Conservation (phyloP, 2,113 vertebrate genomes). For the Mellivora capensis region DNA sequence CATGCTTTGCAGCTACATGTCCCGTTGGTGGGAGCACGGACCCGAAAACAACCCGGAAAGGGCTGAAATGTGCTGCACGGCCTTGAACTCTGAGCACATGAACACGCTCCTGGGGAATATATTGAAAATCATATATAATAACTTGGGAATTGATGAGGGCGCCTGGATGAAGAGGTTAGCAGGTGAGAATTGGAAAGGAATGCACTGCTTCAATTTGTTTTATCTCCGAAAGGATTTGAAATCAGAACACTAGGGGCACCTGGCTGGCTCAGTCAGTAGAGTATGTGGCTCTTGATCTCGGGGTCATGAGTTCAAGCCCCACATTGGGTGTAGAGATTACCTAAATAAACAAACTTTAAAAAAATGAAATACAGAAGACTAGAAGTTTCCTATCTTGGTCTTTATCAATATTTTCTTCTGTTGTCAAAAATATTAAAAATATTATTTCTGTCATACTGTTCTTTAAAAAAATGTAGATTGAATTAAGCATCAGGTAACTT, state of each 20-base stretch:
- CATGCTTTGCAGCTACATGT: conserved; percentile 97
- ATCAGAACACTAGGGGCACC: neutral
- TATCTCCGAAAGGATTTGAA: neutral
- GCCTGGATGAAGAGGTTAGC: conserved; percentile 98
- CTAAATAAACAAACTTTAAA: neutral
- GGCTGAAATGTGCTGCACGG: conserved; percentile 90
- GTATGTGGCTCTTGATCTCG: neutral
- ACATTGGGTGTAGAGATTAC: neutral
- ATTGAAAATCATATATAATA: conserved; percentile 97
- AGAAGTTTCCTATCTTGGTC: neutral
- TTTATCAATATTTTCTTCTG: neutral
- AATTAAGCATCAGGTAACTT: neutral
- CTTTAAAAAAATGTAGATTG: neutral
- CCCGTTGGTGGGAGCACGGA: conserved; percentile 97
- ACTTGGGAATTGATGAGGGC: conserved; percentile 95
- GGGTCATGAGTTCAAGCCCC: neutral
- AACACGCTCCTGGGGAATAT: conserved; percentile 96
- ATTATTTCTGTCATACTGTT: neutral
- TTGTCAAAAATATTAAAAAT: neutral
- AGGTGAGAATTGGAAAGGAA: conserved; percentile 77
- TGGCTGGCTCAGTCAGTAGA: neutral
- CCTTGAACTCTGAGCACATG: conserved; percentile 94
- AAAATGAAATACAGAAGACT: neutral
- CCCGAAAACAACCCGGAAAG: conserved; percentile 87
- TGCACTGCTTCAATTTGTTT: fast-evolving